Evolutionary conservation across 2,113 vertebrate genomes (phyloP).

Genomic region (Agapornis roseicollis): DNA sequence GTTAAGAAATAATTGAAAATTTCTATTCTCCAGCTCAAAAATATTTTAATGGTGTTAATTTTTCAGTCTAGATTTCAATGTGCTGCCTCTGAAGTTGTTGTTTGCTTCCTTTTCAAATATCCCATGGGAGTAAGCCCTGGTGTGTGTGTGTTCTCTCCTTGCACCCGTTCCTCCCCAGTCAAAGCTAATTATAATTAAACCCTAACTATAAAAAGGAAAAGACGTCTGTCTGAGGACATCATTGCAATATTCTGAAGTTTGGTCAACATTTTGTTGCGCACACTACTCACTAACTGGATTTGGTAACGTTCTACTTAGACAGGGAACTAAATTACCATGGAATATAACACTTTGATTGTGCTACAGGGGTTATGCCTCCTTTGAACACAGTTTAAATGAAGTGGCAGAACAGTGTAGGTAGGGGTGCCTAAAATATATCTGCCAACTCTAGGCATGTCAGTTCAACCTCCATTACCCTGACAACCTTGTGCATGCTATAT

Average conservation of each 20-base stretch:
- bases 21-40: background rate
- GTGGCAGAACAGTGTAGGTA: background rate
- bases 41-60: background rate
- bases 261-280: background rate
- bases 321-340: background rate
- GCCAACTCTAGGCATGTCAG: constrained; percentile 31
- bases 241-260: background rate
- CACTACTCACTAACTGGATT: background rate
- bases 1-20: background rate
- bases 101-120: background rate
- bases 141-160: background rate
- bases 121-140: background rate
- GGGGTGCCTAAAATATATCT: constrained; percentile 30
- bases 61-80: background rate
- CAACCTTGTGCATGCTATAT: constrained; percentile 3
- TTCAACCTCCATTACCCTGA: constrained; percentile 26
- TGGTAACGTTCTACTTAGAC: background rate
- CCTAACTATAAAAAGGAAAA: background rate
- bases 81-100: background rate
- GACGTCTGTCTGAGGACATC: background rate
- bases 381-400: constrained; percentile 35
- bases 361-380: background rate
- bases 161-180: background rate
- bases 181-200: constrained; percentile 2
- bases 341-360: background rate